phyloP scores from a whole-genome alignment of 2,797 vertebrate species.

The Amphiprion clarkii region DNA sequence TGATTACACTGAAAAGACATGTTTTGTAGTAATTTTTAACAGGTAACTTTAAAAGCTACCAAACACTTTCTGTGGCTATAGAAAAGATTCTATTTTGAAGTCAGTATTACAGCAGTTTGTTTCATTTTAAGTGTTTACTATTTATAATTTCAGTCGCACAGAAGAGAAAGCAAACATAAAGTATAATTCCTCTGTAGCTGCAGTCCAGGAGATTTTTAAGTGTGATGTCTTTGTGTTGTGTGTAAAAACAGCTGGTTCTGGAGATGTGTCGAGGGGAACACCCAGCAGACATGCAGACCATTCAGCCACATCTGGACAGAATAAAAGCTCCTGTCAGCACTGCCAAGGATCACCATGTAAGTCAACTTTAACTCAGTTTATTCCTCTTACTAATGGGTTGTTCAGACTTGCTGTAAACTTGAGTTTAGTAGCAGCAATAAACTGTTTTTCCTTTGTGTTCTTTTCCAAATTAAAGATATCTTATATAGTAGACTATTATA shows the following conservation, averaged over 20 bases:
- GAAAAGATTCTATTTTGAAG: background rate
- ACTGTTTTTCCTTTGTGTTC: too few species aligned
- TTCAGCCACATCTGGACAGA: constrained; percentile 82
- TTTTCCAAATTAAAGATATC: too few species aligned
- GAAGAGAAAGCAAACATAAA: background rate
- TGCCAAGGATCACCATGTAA: constrained; percentile 78
- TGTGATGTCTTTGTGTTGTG: background rate
- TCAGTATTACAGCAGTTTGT: background rate
- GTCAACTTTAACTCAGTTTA: background rate
- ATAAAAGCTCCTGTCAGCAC: constrained; percentile 80
- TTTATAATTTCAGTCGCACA: background rate
- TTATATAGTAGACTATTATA: too few species aligned
- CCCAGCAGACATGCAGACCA: constrained; percentile 73
- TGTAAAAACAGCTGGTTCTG: constrained; percentile 74
- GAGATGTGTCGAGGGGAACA: constrained; percentile 80
- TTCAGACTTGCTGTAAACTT: too few species aligned
- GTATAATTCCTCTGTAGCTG: background rate
- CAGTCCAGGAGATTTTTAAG: background rate
- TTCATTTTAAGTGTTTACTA: background rate
- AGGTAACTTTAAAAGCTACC: too few species aligned
- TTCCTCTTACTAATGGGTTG: too few species aligned
- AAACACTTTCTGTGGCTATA: too few species aligned
- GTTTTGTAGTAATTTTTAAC: background rate
- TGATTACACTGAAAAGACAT: background rate
- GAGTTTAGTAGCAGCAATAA: too few species aligned